phyloP scores from a whole-genome alignment of 2,113 vertebrate genomes.

The Cyanoliseus patagonus region DNA sequence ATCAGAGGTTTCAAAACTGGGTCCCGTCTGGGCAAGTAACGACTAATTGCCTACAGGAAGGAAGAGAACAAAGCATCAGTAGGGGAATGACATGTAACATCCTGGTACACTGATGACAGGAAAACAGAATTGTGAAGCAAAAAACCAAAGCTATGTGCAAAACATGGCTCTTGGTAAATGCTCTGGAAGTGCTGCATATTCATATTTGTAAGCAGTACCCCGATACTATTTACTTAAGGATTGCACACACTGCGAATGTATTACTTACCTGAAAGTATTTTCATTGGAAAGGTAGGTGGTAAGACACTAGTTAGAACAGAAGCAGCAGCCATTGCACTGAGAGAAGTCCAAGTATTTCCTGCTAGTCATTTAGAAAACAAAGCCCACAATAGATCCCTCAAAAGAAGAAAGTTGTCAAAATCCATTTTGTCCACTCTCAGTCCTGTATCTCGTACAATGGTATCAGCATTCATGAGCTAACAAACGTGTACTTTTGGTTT shows the following conservation, averaged over 20 bases:
- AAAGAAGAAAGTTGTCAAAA: neutral
- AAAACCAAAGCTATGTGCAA: neutral
- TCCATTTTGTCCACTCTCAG: neutral
- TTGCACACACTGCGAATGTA: neutral
- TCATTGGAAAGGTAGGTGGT: neutral
- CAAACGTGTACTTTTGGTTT: neutral
- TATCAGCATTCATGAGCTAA: neutral
- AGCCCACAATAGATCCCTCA: neutral
- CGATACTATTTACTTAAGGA: neutral
- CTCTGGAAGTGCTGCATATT: neutral
- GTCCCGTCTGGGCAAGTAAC: slow-evolving; percentile 93
- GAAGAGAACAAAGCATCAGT: neutral
- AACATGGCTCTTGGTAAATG: neutral
- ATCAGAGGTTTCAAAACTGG: slow-evolving; percentile 92
- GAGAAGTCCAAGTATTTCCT: neutral
- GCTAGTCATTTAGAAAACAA: neutral
- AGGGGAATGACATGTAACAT: neutral
- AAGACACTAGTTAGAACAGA: neutral
- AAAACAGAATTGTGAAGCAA: neutral
- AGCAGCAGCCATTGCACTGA: neutral
- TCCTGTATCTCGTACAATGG: neutral
- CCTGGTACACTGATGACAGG: neutral
- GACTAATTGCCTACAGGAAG: slow-evolving; percentile 88
- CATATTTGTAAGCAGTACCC: neutral
- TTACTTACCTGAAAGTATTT: neutral